A percentile compares a stretch with the other conserved stretches of the same genome.
Conservation (phyloP, 2,113 vertebrate species). For the Benitochromis conjunctus region DNA sequence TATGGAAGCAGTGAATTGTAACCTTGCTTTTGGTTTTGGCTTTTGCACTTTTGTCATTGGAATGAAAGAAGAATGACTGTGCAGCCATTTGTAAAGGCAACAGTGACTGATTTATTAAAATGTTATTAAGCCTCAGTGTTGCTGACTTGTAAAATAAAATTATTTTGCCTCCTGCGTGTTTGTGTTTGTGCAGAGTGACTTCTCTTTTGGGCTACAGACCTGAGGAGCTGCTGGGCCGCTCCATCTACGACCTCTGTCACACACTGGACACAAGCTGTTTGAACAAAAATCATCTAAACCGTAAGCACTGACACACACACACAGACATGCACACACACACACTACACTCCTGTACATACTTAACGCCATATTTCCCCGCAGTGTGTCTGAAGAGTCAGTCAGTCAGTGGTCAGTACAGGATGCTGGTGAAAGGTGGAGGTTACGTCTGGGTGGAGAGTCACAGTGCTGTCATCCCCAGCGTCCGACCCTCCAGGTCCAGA, state of each 20-base stretch:
- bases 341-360: neutral
- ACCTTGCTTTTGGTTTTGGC: neutral
- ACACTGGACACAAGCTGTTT: slow-evolving; percentile 82
- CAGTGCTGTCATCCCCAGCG: slow-evolving; percentile 86
- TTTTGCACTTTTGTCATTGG: neutral
- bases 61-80: neutral
- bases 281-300: slow-evolving; percentile 87
- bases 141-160: neutral
- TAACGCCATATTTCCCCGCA: slow-evolving; percentile 32
- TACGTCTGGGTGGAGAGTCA: slow-evolving; percentile 95
- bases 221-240: slow-evolving; percentile 87
- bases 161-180: neutral
- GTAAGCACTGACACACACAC: slow-evolving; percentile 69
- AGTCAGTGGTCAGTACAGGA: slow-evolving; percentile 87
- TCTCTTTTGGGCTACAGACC: slow-evolving; percentile 85
- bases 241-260: slow-evolving; percentile 90
- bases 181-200: slow-evolving; percentile 76
- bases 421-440: slow-evolving; percentile 90
- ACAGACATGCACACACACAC: neutral
- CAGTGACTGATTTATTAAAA: neutral
- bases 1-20: neutral
- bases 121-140: neutral
- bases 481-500: slow-evolving; percentile 77
- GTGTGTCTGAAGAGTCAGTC: slow-evolving; percentile 92
- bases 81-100: neutral